Evolutionary conservation across 2,888 invertebrate species (phyloP), one percentile per base, ranked within the genome.

Genomic region (Leptopterna dolabrata): DNA sequence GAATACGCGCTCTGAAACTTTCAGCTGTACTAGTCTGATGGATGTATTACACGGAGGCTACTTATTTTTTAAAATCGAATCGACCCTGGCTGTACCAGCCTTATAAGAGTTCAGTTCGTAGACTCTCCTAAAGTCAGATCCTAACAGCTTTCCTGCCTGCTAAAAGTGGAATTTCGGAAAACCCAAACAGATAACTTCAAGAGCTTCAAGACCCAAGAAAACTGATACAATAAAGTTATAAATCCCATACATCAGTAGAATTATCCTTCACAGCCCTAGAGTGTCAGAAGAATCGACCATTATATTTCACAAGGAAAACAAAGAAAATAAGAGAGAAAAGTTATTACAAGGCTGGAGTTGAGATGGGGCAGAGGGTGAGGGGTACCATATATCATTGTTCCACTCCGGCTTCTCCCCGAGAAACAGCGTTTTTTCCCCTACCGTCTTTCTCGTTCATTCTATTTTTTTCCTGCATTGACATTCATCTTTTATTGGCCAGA

Each of bases 401-500:
- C 30, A 41, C 70, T 70, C 6, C 24, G 83, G 70, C 19, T 83
- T 81, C 83, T 36, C 83, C 24, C 16, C 55, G 29, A 43, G 47
- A 81, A 41, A 47, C 36, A 36, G 41, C 19, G 36, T 70, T 1
- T 83, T 83, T 70, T 82, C 30, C 27, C 30, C 24, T 41, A 13
- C 70, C 16, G 30, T 83, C 19, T 70, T 83, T 41, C 43, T 70
- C 70, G 14, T n/a, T 83, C 24, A 36, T 83, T 83, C 27, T 13
- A 47, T 45, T 85, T 30, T 83, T 71, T 73, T 47, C 76, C 29
- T 43, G 36, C 51, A 47, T 43, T 73, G 71, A 73, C 76, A 73
- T 85, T 73, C 71, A 85, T 85, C 76, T 85, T 45, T 73, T 85
- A 85, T 76, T 85, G 73, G 85, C 73, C 73, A 73, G 85, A 76